Percentiles rank a stretch among this genome's conserved stretches.
Conservation (phyloP, 2,113 vertebrate species). For the Alethe diademata region DNA sequence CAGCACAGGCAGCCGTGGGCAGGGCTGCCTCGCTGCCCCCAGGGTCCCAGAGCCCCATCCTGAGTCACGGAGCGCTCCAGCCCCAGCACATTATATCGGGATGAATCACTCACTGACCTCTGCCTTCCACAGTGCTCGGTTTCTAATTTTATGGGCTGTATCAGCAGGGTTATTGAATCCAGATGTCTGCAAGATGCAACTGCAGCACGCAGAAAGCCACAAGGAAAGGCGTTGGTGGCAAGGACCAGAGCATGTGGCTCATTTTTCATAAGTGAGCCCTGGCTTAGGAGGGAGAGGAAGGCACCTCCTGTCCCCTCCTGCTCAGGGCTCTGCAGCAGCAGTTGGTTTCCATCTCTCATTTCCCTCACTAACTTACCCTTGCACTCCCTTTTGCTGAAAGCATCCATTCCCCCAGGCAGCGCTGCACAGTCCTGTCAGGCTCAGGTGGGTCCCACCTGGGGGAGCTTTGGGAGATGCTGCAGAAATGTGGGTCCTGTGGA, state of each 20-base stretch:
- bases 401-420: background rate
- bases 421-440: background rate
- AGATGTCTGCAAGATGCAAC: constrained; percentile 68
- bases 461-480: background rate
- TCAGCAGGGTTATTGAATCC: constrained; percentile 69
- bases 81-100: constrained; percentile 38
- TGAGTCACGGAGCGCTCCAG: background rate
- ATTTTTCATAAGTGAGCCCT: constrained; percentile 25
- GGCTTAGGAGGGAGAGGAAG: background rate
- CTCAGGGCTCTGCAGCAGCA: background rate
- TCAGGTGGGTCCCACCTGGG: background rate
- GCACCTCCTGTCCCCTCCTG: background rate
- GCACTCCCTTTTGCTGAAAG: background rate
- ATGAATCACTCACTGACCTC: constrained; percentile 71
- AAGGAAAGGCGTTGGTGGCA: background rate
- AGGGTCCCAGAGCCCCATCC: constrained; percentile 22
- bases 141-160: constrained; percentile 74
- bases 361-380: background rate
- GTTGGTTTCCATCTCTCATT: background rate
- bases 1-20: background rate
- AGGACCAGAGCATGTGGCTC: background rate
- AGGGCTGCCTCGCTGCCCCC: constrained; percentile 15
- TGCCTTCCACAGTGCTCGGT: constrained; percentile 62
- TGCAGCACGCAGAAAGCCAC: constrained; percentile 45
- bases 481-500: rapidly evolving